Evolutionary conservation across 2,888 invertebrate genomes (phyloP).

Genomic region (Monoplex corrugatus): DNA sequence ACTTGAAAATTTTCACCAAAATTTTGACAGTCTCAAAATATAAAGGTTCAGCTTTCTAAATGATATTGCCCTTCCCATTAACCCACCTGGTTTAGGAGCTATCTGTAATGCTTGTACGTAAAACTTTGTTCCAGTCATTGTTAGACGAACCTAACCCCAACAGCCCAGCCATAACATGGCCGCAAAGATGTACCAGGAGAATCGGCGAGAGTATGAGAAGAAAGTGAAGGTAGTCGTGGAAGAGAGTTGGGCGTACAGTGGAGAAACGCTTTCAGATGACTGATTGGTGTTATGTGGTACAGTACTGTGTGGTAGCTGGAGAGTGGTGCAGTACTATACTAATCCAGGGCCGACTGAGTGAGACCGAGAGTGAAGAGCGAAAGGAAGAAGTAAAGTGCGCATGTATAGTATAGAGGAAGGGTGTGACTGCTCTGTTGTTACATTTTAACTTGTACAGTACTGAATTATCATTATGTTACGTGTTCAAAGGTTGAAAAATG

Average conservation of each 20-base stretch:
- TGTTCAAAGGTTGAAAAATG: too few relatives aligned
- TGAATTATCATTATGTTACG: too few relatives aligned
- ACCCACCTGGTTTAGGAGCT: too few relatives aligned
- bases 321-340: not conserved
- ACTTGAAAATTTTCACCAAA: too few relatives aligned
- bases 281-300: constrained; percentile 15
- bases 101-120: too few relatives aligned
- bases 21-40: too few relatives aligned
- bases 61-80: too few relatives aligned
- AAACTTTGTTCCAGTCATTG: constrained; percentile 92
- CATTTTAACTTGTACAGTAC: constrained; percentile 36
- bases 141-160: constrained; percentile 99
- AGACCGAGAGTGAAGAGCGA: not conserved
- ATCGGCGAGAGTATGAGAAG: constrained; percentile 99
- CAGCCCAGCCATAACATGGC: constrained; percentile 99
- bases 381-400: not conserved
- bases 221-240: constrained; percentile 99
- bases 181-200: constrained; percentile 99
- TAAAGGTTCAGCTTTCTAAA: too few relatives aligned
- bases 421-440: not conserved
- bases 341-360: not conserved
- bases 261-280: constrained; percentile 60
- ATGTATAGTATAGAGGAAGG: not conserved
- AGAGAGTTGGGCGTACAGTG: constrained; percentile 90
- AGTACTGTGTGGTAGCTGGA: constrained; percentile 9